Evolutionary conservation across 2,888 invertebrate genomes (phyloP).

Genomic region (Pediacus dermestoides): DNA sequence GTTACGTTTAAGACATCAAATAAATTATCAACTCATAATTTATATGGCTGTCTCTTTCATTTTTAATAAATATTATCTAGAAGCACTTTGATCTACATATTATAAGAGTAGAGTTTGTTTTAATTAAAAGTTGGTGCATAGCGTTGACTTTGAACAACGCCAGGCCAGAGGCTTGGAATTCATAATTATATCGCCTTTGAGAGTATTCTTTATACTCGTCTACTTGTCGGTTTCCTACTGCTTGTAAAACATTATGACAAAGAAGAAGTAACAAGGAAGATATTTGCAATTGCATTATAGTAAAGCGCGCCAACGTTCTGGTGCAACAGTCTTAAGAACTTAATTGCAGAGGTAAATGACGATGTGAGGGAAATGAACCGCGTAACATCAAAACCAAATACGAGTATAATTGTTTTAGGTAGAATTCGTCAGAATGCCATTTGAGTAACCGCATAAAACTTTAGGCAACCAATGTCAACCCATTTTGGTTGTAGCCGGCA

Average conservation of each 20-base stretch:
- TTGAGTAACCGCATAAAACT: too few species aligned
- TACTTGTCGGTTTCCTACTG: constrained; percentile 24
- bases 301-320: too few species aligned
- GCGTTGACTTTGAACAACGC: constrained; percentile 44
- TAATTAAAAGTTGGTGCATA: constrained; percentile 49
- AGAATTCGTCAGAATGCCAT: too few species aligned
- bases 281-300: constrained; percentile 20
- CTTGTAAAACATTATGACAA: constrained; percentile 28
- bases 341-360: too few species aligned
- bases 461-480: too few species aligned
- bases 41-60: constrained; percentile 40
- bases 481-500: too few species aligned
- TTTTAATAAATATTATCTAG: constrained; percentile 44
- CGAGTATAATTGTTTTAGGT: too few species aligned
- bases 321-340: too few species aligned
- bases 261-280: constrained; percentile 27
- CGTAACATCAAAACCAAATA: too few species aligned
- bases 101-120: constrained; percentile 45
- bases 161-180: constrained; percentile 44
- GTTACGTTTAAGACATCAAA: too few species aligned
- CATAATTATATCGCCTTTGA: constrained; percentile 47
- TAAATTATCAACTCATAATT: constrained; percentile 4
- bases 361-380: too few species aligned
- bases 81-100: constrained; percentile 47
- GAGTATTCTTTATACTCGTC: constrained; percentile 35